phyloP scores from a whole-genome alignment of 1,140 invertebrate species.

The Chelonus insularis region DNA sequence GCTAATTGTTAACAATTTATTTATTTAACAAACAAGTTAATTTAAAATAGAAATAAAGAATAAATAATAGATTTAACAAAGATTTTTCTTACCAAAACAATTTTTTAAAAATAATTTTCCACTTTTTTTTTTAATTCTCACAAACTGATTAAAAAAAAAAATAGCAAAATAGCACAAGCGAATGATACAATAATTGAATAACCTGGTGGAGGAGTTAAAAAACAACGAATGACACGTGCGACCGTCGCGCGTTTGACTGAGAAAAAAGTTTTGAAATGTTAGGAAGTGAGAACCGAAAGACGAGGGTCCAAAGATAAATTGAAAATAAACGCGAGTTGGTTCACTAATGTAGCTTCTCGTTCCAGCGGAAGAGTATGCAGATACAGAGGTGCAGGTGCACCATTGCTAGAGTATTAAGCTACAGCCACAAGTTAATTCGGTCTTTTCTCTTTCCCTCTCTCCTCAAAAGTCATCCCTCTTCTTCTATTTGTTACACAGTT shows the following conservation, averaged over 20 bases:
- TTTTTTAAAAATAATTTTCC: too few relatives aligned
- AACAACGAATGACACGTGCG: not conserved
- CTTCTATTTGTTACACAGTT: not conserved
- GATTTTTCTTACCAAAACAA: too few relatives aligned
- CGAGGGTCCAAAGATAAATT: slow-evolving; percentile 16
- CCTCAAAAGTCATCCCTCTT: slow-evolving; percentile 7
- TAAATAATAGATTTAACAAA: too few relatives aligned
- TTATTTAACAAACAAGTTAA: too few relatives aligned
- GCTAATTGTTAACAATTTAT: too few relatives aligned
- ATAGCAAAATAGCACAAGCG: too few relatives aligned
- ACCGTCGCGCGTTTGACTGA: not conserved
- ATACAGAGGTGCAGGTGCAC: slow-evolving; percentile 38
- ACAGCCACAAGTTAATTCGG: slow-evolving; percentile 48
- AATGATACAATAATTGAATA: too few relatives aligned
- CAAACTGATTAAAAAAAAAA: too few relatives aligned
- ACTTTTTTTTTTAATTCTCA: too few relatives aligned
- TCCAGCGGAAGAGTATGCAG: slow-evolving; percentile 30
- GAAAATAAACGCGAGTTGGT: slow-evolving; percentile 14
- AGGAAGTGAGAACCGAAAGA: not conserved
- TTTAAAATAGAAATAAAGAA: too few relatives aligned
- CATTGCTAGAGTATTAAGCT: not conserved
- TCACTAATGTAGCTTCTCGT: slow-evolving; percentile 10
- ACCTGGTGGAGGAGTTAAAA: not conserved
- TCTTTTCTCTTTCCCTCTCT: slow-evolving; percentile 34
- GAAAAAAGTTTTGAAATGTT: not conserved